phyloP scores from a whole-genome alignment of 1,140 invertebrate species.

The Plectrocnemia conspersa region DNA sequence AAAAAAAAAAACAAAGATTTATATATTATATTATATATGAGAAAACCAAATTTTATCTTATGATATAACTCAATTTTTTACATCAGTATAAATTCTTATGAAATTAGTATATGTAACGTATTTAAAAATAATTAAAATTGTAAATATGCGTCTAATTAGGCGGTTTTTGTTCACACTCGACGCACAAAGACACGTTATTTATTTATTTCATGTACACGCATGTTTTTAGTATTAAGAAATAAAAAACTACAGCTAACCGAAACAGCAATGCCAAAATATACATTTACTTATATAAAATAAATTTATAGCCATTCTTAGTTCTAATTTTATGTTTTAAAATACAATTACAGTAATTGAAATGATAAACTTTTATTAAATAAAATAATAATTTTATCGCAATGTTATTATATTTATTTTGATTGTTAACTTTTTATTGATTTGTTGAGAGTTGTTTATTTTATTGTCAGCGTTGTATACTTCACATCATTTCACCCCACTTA shows the following conservation, averaged over 20 bases:
- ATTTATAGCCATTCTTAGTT: not conserved
- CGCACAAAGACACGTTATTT: too few relatives aligned
- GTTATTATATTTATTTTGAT: constrained; percentile 6
- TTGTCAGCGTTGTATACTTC: too few relatives aligned
- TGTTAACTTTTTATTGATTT: constrained; percentile 18
- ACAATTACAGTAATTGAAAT: not conserved
- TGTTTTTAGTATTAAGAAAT: constrained; percentile 1
- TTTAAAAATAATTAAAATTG: too few relatives aligned
- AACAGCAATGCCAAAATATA: constrained; percentile 21
- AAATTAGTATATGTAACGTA: constrained; percentile 1
- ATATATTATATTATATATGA: constrained; percentile 17
- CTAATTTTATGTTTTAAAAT: not conserved
- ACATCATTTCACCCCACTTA: too few relatives aligned
- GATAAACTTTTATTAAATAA: not conserved
- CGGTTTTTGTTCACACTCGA: too few relatives aligned
- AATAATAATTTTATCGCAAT: not conserved
- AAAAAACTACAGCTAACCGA: constrained; percentile 16
- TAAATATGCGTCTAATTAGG: too few relatives aligned
- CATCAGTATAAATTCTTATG: constrained; percentile 11
- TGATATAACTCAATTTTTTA: constrained; percentile 26
- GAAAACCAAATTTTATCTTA: constrained; percentile 32
- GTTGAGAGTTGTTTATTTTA: too few relatives aligned
- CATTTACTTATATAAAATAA: constrained; percentile 7
- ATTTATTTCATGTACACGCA: not conserved
- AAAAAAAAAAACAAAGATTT: too few relatives aligned